phyloP scores from a whole-genome alignment of 1,140 invertebrate genomes.

The Meloidogyne hapla region DNA sequence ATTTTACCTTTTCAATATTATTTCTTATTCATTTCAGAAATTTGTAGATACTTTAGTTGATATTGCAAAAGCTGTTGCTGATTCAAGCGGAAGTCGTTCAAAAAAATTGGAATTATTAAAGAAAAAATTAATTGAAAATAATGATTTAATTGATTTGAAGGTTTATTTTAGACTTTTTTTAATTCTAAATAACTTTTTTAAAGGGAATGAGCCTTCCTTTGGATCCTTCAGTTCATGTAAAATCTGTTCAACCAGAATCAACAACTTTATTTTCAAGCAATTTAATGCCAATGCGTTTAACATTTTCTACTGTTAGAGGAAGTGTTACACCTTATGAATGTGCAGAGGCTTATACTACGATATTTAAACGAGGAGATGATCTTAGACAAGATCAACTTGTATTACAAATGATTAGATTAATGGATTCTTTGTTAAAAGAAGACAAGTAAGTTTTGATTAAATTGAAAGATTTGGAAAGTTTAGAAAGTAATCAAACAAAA shows the following conservation, averaged over 20 bases:
- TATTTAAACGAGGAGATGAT: slow-evolving; percentile 98
- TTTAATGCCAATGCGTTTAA: slow-evolving; percentile 91
- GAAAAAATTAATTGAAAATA: slow-evolving; percentile 67
- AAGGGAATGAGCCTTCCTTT: slow-evolving; percentile 40
- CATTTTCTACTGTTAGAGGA: slow-evolving; percentile 75
- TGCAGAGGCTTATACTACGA: slow-evolving; percentile 71
- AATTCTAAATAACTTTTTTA: slow-evolving; percentile 21
- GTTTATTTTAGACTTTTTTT: slow-evolving; percentile 52
- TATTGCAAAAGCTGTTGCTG: slow-evolving; percentile 37
- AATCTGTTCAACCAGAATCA: slow-evolving; percentile 80
- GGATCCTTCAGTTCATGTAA: slow-evolving; percentile 73
- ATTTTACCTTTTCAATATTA: too few relatives aligned
- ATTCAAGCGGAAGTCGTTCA: slow-evolving; percentile 76
- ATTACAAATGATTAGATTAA: slow-evolving; percentile 89
- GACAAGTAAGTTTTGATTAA: slow-evolving; percentile 71
- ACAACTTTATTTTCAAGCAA: slow-evolving; percentile 94
- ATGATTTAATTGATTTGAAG: slow-evolving; percentile 87
- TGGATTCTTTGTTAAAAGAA: slow-evolving; percentile 84
- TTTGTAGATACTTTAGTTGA: slow-evolving; percentile 41
- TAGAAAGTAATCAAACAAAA: too few relatives aligned
- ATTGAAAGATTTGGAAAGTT: too few relatives aligned
- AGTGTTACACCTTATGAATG: slow-evolving; percentile 41
- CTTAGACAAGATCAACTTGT: slow-evolving; percentile 91
- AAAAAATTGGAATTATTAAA: slow-evolving; percentile 73
- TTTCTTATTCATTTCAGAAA: slow-evolving; percentile 31